Conservation (phyloP, 2,888 invertebrate species). For the Macaria notata region DNA sequence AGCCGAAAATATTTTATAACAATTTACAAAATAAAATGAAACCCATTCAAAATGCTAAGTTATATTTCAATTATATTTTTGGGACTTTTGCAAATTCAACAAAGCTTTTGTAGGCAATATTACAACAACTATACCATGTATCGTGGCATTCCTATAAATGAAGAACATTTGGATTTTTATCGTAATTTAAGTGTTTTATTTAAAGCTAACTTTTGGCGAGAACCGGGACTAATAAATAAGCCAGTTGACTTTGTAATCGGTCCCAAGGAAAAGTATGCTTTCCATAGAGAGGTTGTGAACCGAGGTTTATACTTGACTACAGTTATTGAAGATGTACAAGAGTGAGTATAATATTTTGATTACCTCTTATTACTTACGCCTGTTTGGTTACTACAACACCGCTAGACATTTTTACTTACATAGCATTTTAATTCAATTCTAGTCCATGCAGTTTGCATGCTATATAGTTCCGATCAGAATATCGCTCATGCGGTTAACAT, state of each 20-base stretch:
- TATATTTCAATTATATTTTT: not conserved
- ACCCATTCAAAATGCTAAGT: slow-evolving; percentile 5
- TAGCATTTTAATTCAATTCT: too few relatives aligned
- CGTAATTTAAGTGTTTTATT: slow-evolving; percentile 39
- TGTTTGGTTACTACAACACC: too few relatives aligned
- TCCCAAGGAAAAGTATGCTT: slow-evolving; percentile 43
- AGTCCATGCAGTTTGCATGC: too few relatives aligned
- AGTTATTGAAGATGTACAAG: slow-evolving; percentile 57
- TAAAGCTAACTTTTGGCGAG: slow-evolving; percentile 58
- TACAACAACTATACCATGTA: slow-evolving; percentile 58
- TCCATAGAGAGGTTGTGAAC: slow-evolving; percentile 40
- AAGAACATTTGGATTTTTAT: slow-evolving; percentile 52
- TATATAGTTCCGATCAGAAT: too few relatives aligned
- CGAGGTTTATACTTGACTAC: slow-evolving; percentile 48
- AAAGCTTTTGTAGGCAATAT: slow-evolving; percentile 4
- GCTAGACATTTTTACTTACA: too few relatives aligned
- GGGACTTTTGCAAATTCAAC: not conserved
- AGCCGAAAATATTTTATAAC: not conserved
- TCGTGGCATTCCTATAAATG: slow-evolving; percentile 50
- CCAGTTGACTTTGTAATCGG: slow-evolving; percentile 58
- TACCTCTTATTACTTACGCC: too few relatives aligned
- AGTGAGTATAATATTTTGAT: slow-evolving; percentile 39
- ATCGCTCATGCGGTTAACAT: too few relatives aligned
- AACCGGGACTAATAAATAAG: slow-evolving; percentile 44
- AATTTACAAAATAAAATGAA: not conserved